These are phyloP conservation scores for Clinocottus analis DNA, from an alignment of 2,113 vertebrate genomes.

Conservation along the genomic window DNA sequence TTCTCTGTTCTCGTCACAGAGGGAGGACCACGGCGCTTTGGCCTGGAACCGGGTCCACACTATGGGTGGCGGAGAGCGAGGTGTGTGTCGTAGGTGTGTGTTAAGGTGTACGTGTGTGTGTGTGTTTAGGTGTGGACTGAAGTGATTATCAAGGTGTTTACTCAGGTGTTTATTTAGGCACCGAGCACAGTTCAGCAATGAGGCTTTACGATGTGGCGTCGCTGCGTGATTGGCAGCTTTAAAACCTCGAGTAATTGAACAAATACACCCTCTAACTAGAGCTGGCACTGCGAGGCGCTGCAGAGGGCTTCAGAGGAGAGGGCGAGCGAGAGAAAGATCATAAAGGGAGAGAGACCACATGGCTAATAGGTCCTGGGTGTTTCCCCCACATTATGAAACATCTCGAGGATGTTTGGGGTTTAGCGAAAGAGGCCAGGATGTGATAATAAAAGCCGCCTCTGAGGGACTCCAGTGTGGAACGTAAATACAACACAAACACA, in stretches of 20 bases:
- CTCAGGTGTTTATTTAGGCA: slow-evolving; percentile 79
- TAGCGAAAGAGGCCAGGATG: slow-evolving; percentile 58
- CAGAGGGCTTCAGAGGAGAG: slow-evolving; percentile 49
- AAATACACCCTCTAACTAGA: slow-evolving; percentile 70
- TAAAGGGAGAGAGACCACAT: slow-evolving; percentile 42
- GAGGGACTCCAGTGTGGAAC: slow-evolving; percentile 39
- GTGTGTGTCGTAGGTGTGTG: slow-evolving; percentile 55
- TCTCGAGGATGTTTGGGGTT: slow-evolving; percentile 64
- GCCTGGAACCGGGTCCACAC: slow-evolving; percentile 37
- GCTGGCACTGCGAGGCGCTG: slow-evolving; percentile 56
- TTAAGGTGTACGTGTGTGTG: slow-evolving; percentile 37
- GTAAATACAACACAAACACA: slow-evolving; percentile 50
- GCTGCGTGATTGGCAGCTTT: slow-evolving; percentile 74
- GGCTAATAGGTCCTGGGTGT: slow-evolving; percentile 66
- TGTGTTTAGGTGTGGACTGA: slow-evolving; percentile 63
- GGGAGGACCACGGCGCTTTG: slow-evolving; percentile 35
- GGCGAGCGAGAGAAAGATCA: slow-evolving; percentile 23
- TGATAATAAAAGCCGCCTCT: slow-evolving; percentile 66
- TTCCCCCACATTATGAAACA: slow-evolving; percentile 67
- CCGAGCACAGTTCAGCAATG: slow-evolving; percentile 54
- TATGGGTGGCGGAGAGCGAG: slow-evolving; percentile 47
- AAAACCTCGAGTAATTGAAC: slow-evolving; percentile 67
- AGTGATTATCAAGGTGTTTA: slow-evolving; percentile 78
- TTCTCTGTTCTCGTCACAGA: slow-evolving; percentile 56
- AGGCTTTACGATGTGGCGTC: slow-evolving; percentile 76